Percentiles rank a stretch among this genome's conserved stretches.
These are phyloP conservation scores for Drosophila kohkoa DNA, from an alignment of 1,140 invertebrate species.

Conservation along the genomic window DNA sequence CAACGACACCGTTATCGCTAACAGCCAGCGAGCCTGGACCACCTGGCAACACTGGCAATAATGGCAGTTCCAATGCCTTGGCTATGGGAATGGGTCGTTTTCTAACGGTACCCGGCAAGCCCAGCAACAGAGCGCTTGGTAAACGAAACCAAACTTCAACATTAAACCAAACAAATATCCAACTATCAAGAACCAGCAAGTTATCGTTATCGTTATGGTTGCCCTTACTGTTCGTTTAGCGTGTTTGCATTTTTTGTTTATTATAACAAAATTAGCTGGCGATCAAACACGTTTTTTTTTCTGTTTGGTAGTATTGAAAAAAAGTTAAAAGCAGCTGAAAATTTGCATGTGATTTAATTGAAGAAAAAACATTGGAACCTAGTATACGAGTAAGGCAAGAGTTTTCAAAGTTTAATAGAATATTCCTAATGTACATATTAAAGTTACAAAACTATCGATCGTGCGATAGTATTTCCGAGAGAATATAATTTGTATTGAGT, in stretches of 20 bases:
- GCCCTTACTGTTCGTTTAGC: constrained; percentile 45
- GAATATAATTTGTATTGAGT: neutral
- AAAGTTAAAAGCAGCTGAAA: constrained; percentile 20
- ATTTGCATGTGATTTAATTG: constrained; percentile 43
- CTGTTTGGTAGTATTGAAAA: constrained; percentile 51
- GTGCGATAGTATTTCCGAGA: neutral
- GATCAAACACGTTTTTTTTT: constrained; percentile 30
- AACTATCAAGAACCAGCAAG: constrained; percentile 37
- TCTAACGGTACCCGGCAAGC: constrained; percentile 81
- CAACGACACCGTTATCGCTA: constrained; percentile 66
- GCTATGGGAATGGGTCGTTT: constrained; percentile 76
- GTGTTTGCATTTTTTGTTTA: constrained; percentile 52
- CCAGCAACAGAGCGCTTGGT: constrained; percentile 71
- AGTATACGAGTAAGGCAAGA: constrained; percentile 20
- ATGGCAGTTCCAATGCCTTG: constrained; percentile 61
- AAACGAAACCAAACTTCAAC: constrained; percentile 49
- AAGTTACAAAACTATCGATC: constrained; percentile 8
- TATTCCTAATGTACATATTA: neutral
- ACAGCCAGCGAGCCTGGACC: constrained; percentile 76
- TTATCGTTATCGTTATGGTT: constrained; percentile 49
- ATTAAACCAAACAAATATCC: neutral
- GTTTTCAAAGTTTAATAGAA: constrained; percentile 5
- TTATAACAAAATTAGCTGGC: constrained; percentile 31
- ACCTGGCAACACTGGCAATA: constrained; percentile 53
- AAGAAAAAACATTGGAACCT: constrained; percentile 31